Evolutionary conservation across 2,113 vertebrate species (phyloP), one percentile per base, ranked within the genome.

Genomic region (Helogale parvula): DNA sequence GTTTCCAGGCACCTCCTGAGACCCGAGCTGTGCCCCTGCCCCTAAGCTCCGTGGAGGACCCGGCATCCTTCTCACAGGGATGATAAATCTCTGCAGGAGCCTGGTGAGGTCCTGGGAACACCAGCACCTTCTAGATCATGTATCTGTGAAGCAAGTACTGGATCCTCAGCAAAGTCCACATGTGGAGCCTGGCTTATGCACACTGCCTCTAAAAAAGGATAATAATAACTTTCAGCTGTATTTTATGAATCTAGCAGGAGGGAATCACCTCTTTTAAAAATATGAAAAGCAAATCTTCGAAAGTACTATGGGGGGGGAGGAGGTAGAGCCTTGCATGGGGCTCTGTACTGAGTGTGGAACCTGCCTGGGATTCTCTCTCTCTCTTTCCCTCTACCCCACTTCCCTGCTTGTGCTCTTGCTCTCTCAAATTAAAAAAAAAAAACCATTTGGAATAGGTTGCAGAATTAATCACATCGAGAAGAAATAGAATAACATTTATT

Each of bases 201-300:
- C 33, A 52, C 17, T 90, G 45, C 45, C 41, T 92, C 79, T 12
- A 71, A 79, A 85, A 68, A 21, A 57, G 19, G 54, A 21, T 50
- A 50, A 50, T 57, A 57, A 57, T 57, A 57, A 57, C 31, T 41
- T 76, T 82, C 7, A 79, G 83, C 76, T 54, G 0, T 90, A 19
- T 81, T 95, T 82, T 95, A 80, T 89, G 7, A 88, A 68, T 90
- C 60, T 71, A 14, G 29, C 76, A 81, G 63, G 76, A 95, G 19
- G 38, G 38, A 96, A 19, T 82, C 92, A 66, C 47, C 52, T 87
- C 17, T 71, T 77, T 41, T 57, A 54, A 89, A 94, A 94, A 91
- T 41, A 68, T 8, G 5, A 41, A 33, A 47, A 69, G 15, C 52
- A 84, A 77, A 80, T 88, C 87, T 77, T 85, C 31, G 68, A 76